A percentile compares a stretch with the other conserved stretches of the same genome.
Evolutionary conservation across 2,888 invertebrate genomes (phyloP).

Genomic region (Alcis repandata): DNA sequence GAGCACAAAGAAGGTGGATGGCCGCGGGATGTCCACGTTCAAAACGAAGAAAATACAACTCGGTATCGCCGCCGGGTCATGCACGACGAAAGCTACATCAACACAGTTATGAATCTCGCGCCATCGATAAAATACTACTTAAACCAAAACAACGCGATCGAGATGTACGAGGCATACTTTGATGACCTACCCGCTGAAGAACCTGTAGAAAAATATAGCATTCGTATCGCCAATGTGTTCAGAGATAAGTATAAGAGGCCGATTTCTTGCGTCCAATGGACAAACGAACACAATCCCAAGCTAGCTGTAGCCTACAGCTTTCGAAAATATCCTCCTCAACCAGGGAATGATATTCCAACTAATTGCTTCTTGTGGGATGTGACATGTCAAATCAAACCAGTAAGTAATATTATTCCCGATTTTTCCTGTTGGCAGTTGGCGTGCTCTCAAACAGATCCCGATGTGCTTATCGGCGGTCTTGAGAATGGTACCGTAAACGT

Average conservation of each 20-base stretch:
- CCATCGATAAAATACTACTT: constrained; percentile 89
- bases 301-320: constrained; percentile 89
- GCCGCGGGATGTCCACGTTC: constrained; percentile 91
- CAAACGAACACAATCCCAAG: constrained; percentile 88
- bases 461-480: constrained; percentile 70
- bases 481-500: constrained; percentile 72
- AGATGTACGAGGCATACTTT: constrained; percentile 93
- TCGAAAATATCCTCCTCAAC: constrained; percentile 54
- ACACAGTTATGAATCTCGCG: constrained; percentile 86
- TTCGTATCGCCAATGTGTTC: constrained; percentile 89
- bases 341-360: constrained; percentile 56
- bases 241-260: constrained; percentile 85
- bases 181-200: constrained; percentile 79
- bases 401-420: constrained; percentile 62
- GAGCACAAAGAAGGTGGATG: constrained; percentile 94
- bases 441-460: constrained; percentile 69
- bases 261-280: constrained; percentile 90
- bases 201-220: constrained; percentile 85
- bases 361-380: constrained; percentile 90
- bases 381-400: constrained; percentile 75
- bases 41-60: constrained; percentile 89
- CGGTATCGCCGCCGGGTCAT: constrained; percentile 92
- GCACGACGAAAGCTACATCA: constrained; percentile 92
- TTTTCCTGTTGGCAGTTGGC: constrained; percentile 75
- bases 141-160: constrained; percentile 92